These are phyloP conservation scores for Pogonognathellus flavescens DNA, from an alignment of 1,140 invertebrate species.

Conservation along the genomic window DNA sequence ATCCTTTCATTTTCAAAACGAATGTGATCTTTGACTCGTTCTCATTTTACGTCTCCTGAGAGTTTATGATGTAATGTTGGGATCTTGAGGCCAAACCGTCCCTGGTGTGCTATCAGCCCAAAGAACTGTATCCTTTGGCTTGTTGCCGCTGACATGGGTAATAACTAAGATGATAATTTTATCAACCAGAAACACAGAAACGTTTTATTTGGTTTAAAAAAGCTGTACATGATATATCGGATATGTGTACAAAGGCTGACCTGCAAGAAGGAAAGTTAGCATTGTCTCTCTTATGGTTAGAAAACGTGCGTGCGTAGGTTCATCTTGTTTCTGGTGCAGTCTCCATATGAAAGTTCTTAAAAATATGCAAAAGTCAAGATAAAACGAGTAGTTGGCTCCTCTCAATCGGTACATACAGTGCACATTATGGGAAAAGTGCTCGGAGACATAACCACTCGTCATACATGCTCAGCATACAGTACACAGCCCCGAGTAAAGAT, in stretches of 20 bases:
- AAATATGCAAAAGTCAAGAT: background rate
- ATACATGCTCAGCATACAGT: background rate
- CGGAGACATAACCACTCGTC: background rate
- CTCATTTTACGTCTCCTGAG: constrained; percentile 38
- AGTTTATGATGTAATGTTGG: constrained; percentile 57
- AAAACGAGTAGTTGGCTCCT: background rate
- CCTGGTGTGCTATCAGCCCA: constrained; percentile 59
- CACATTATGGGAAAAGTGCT: background rate
- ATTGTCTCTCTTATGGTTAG: no score
- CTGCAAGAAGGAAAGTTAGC: background rate
- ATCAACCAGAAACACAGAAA: constrained; percentile 49
- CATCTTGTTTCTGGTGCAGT: no score
- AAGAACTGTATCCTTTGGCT: constrained; percentile 24
- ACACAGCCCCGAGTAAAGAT: no score
- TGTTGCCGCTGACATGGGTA: constrained; percentile 18
- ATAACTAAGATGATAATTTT: constrained; percentile 65
- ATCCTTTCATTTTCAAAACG: constrained; percentile 36
- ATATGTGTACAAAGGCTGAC: background rate
- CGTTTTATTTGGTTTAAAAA: background rate
- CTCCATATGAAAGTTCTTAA: background rate
- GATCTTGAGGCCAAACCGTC: constrained; percentile 57
- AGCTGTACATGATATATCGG: background rate
- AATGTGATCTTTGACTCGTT: constrained; percentile 27
- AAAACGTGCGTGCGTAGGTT: no score
- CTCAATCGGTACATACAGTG: background rate